Percentiles rank a stretch among this genome's conserved stretches.
Conservation (phyloP, 1,140 invertebrate genomes). For the Pseudomyrmex pallidus region DNA sequence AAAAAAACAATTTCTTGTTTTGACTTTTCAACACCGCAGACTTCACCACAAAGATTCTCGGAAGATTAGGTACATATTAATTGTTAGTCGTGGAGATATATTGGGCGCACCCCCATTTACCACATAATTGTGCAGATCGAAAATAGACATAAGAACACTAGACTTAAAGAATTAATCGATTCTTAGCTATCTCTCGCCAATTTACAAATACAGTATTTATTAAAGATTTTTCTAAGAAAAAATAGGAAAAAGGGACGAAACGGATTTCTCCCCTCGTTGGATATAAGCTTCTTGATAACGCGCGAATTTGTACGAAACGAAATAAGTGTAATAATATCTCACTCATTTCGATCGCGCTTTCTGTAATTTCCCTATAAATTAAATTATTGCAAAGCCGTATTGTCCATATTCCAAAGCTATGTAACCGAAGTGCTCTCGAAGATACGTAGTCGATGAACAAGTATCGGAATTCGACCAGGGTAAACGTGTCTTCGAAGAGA, state of each 20-base stretch:
- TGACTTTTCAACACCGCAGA: too few species aligned
- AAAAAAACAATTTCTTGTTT: constrained; percentile 3
- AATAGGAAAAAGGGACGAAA: neutral
- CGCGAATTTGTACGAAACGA: constrained; percentile 67
- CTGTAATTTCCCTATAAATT: constrained; percentile 47
- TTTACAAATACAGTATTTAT: constrained; percentile 81
- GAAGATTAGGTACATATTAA: neutral
- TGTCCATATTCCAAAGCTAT: constrained; percentile 72
- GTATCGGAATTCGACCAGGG: neutral
- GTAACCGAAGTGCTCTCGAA: constrained; percentile 52
- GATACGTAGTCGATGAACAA: constrained; percentile 1
- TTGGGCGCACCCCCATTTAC: constrained; percentile 11
- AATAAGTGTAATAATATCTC: constrained; percentile 48
- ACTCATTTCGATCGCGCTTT: constrained; percentile 63
- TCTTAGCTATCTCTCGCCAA: constrained; percentile 78
- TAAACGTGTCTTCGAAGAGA: neutral
- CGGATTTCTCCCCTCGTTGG: constrained; percentile 20
- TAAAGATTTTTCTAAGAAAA: constrained; percentile 60
- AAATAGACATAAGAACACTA: constrained; percentile 68
- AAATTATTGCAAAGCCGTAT: constrained; percentile 69
- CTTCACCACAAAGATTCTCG: neutral
- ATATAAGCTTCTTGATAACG: constrained; percentile 63
- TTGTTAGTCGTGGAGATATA: neutral
- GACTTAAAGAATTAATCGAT: constrained; percentile 64
- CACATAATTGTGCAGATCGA: constrained; percentile 55